Percentiles rank a stretch among this genome's conserved stretches.
Conservation (phyloP, 2,113 vertebrate genomes). For the Cettia cetti region DNA sequence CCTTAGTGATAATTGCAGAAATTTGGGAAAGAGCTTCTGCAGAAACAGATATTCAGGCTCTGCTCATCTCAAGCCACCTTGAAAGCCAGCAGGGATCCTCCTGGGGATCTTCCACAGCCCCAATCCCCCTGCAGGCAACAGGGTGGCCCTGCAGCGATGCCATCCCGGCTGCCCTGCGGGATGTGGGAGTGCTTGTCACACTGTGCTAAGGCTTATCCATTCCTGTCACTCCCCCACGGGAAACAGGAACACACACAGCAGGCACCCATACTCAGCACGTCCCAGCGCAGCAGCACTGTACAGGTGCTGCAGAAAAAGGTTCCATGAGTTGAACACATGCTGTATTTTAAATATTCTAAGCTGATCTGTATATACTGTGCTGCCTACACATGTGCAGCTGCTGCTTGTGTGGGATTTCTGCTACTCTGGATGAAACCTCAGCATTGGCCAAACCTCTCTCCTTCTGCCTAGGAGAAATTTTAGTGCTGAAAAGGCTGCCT, state of each 20-base stretch:
- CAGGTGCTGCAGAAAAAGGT: not conserved
- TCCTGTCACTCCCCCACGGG: not conserved
- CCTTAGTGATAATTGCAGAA: not conserved
- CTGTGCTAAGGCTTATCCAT: not conserved
- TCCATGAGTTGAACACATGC: not conserved
- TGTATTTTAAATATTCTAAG: not conserved
- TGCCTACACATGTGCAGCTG: not conserved
- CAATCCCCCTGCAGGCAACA: not conserved
- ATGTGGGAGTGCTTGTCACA: not conserved
- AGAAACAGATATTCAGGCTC: not conserved
- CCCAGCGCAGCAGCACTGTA: not conserved
- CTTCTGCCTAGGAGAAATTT: not conserved
- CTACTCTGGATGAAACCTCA: not conserved
- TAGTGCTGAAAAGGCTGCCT: not conserved
- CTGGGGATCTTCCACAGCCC: not conserved
- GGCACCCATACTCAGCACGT: not conserved
- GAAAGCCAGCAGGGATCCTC: not conserved
- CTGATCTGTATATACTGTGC: not conserved
- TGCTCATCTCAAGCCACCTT: not conserved
- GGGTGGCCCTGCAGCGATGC: not conserved
- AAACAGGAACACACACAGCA: not conserved
- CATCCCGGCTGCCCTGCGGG: accelerated
- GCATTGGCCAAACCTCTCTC: not conserved
- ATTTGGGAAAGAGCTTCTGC: not conserved
- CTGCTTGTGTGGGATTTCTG: not conserved